Evolutionary conservation across 2,113 vertebrate species (phyloP).

Genomic region (Diphyllodes magnificus): DNA sequence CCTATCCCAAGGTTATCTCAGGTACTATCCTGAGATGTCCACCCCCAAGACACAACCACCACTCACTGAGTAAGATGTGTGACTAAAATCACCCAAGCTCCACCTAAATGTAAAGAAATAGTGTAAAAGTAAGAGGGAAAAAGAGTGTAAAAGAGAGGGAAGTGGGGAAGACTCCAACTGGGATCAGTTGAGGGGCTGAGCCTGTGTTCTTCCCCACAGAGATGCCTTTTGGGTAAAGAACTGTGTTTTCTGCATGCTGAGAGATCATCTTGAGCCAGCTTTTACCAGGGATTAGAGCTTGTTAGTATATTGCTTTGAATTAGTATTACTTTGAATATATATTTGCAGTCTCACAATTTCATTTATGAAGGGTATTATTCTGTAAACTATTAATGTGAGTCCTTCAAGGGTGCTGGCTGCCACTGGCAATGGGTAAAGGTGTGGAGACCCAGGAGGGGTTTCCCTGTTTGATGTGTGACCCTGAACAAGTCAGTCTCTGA

Average conservation of each 20-base stretch:
- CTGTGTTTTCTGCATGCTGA: not conserved
- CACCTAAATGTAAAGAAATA: not conserved
- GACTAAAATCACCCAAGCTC: not conserved
- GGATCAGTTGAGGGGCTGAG: not conserved
- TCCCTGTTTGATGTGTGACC: not conserved
- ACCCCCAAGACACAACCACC: rapidly evolving
- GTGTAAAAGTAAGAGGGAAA: not conserved
- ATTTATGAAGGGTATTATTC: not conserved
- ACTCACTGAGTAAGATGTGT: not conserved
- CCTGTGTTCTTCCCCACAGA: not conserved
- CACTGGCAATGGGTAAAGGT: not conserved
- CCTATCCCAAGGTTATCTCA: not conserved
- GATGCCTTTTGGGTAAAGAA: not conserved
- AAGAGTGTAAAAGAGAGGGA: not conserved
- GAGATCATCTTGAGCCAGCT: not conserved
- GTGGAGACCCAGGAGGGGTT: not conserved
- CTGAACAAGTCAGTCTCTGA: not conserved
- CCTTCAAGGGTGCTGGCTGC: not conserved
- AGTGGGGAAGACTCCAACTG: not conserved
- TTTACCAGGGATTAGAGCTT: not conserved
- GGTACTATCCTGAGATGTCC: not conserved
- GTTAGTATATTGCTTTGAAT: not conserved
- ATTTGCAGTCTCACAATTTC: not conserved
- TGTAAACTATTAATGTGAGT: not conserved
- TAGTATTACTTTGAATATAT: not conserved